These are phyloP conservation scores for Capra hircus DNA, from an alignment of 2,113 vertebrate genomes.

Conservation along the genomic window DNA sequence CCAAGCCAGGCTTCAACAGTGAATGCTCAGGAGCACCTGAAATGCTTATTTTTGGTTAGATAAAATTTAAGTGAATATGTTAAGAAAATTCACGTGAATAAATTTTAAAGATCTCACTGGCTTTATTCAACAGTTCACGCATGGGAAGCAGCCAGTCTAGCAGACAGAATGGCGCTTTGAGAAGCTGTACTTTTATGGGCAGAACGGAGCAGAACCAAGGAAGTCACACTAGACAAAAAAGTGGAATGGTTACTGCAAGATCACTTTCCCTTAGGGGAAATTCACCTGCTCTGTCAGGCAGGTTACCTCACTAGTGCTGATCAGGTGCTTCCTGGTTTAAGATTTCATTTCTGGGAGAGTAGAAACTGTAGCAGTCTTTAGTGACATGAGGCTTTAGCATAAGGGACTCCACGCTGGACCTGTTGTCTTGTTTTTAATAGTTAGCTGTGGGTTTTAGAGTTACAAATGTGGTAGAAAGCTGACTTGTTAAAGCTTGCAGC, in stretches of 20 bases:
- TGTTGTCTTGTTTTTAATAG: neutral
- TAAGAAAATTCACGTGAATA: neutral
- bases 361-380: neutral
- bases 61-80: neutral
- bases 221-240: neutral
- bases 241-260: neutral
- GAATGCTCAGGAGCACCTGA: neutral
- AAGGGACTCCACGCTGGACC: neutral
- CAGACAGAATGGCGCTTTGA: neutral
- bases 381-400: neutral
- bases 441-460: neutral
- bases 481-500: neutral
- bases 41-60: neutral
- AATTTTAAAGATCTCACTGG: neutral
- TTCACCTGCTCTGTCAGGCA: neutral
- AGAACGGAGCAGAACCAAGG: neutral
- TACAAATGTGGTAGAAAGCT: neutral
- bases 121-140: neutral
- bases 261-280: neutral
- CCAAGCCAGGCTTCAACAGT: neutral
- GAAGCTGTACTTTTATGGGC: neutral
- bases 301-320: neutral
- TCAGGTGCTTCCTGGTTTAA: neutral
- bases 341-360: neutral
- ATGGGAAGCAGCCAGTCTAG: neutral